Evolutionary conservation across 1,140 invertebrate species (phyloP), one percentile per base, ranked within the genome.

Genomic region (Brachionus asplanchnoidis): DNA sequence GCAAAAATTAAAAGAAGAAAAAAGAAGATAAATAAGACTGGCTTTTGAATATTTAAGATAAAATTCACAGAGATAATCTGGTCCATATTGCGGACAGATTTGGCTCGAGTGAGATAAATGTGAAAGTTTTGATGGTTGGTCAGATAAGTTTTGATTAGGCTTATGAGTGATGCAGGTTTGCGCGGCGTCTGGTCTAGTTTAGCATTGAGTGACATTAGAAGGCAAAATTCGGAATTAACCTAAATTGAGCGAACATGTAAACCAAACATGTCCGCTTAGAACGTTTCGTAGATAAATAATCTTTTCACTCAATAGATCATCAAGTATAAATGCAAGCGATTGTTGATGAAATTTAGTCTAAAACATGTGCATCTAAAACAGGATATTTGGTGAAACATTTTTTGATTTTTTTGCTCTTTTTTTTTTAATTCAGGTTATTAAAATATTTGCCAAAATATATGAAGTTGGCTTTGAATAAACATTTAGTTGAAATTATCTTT

Each of bases 261-360:
- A 73, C 36, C 40, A 73, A 73, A 73, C 68, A 73, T 73, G 32
- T 73, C 17, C 68, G 68, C 17, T 20, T 20, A 42, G 68, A 73
- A 73, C n/a, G 17, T 42, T 20, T 42, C 28, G 42, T 42, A 40
- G 17, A 42, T 40, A 42, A 42, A 42, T 20, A 46, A 73, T 73
- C 68, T 73, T 73, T 73, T 73, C 68, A 73, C 36, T 73, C 68
- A 42, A 73, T 73, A 73, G 68, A 73, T 73, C 68, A 73, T 42
- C 68, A 73, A 73, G 68, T 73, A 73, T 73, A 73, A 40, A 73
- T 40, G 17, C 8, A 44, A 73, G 17, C 40, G 32, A 42, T 73
- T 73, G 44, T 40, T 42, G 17, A 40, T 42, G 40, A 73, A 42
- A 73, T 42, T 42, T 42, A 42, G 68, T 73, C 40, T 73, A 17